Evolutionary conservation across 2,113 vertebrate species (phyloP), one percentile per base, ranked within the genome.

Genomic region (Corythornis madagascariensis): DNA sequence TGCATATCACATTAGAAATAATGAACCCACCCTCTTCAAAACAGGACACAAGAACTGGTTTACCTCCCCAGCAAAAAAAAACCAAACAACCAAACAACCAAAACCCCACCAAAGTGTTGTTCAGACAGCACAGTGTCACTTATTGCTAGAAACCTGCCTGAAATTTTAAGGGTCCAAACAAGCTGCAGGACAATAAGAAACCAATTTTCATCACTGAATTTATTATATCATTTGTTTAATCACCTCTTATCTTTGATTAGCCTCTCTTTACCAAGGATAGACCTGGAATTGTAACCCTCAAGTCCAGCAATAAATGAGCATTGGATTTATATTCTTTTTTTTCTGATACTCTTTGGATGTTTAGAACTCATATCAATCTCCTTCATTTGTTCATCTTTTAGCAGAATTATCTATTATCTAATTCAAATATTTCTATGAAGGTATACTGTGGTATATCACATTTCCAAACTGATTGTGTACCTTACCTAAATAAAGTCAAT

Each of bases 51-150:
- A 77, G 13, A 43, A 47, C 8, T 57, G 66, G 19, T 24, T 89
- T 80, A 35, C 47, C 38, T 38, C 38, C 38, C 38, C 38, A 38
- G 38, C 38, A 38, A 38, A 38, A 38, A 38, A 38, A 38, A 38
- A 10, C 38, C 38, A 38, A 38, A 10, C 38, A 38, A 38, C 10
- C 38, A 38, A 38, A 4, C 38, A 38, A 38, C 38, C 38, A 38
- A 38, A 38, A 38, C 38, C 38, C 38, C 38, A 11, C 38, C 38
- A 83, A 64, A 47, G 10, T 17, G 4, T 40, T 0, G 0, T 56
- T 82, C 35, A 83, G 26, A 47, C 16, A 59, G 10, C 16, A 29
- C 67, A 47, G 40, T 67, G 43, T 16, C 59, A 50, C 28, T 73
- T 73, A 40, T 0, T 47, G 55, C 35, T 69, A 69, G 18, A 83